phyloP scores from a whole-genome alignment of 2,797 vertebrate genomes.

The Sylvilagus floridanus region DNA sequence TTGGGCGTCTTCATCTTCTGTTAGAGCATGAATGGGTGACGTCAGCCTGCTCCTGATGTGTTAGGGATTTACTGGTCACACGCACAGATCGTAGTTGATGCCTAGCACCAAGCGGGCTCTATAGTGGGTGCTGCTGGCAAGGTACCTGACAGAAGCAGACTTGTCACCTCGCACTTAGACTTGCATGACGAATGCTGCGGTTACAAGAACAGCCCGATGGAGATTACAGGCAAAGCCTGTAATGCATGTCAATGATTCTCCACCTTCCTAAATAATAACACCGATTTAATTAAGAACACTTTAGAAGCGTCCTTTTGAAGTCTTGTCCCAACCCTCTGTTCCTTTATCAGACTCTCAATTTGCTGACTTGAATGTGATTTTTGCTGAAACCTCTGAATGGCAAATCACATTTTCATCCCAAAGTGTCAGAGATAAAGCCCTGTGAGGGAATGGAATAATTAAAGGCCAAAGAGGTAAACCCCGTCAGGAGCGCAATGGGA shows the following conservation, averaged over 20 bases:
- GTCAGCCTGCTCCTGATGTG: not conserved
- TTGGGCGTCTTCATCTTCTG: not conserved
- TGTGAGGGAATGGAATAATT: slow-evolving; percentile 70
- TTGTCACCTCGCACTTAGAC: slow-evolving; percentile 23
- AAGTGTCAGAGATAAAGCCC: slow-evolving; percentile 72
- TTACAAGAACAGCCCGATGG: not conserved
- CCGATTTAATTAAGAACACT: slow-evolving; percentile 76
- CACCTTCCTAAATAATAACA: slow-evolving; percentile 66
- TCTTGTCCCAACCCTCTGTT: not conserved
- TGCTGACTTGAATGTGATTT: slow-evolving; percentile 78
- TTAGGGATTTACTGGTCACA: not conserved
- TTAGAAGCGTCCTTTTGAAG: slow-evolving; percentile 53
- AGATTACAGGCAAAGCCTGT: slow-evolving; percentile 21
- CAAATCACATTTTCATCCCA: slow-evolving; percentile 76
- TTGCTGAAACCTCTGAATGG: slow-evolving; percentile 80
- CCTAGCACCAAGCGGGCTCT: not conserved
- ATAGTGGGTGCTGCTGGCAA: not conserved
- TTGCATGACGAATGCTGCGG: slow-evolving; percentile 25
- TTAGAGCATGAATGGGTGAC: not conserved
- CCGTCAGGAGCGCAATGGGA: not conserved
- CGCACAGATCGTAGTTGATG: not conserved
- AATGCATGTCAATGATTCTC: slow-evolving; percentile 62
- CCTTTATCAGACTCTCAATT: slow-evolving; percentile 65
- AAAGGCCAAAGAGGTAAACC: slow-evolving; percentile 75
- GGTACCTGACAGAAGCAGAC: not conserved